These are phyloP conservation scores for Zoanthus solanderi DNA, from an alignment of 92 coral and sea anemone genomes.

Conservation along the genomic window DNA sequence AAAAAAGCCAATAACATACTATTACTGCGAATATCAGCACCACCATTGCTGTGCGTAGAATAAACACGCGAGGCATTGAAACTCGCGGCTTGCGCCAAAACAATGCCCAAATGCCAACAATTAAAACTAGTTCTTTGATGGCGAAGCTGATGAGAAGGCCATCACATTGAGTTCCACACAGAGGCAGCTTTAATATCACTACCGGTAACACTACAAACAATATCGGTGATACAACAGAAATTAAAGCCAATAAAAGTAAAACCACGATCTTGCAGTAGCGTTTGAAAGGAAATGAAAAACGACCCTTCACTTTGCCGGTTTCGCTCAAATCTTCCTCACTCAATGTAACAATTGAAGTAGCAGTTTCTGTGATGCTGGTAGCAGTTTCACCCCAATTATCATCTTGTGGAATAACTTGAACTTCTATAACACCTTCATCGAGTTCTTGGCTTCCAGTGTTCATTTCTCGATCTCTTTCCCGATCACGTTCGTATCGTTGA, in stretches of 20 bases:
- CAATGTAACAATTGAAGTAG: slow-evolving; percentile 93
- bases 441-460: slow-evolving; percentile 86
- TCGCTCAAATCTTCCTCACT: slow-evolving; percentile 96
- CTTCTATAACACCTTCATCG: slow-evolving; percentile 99
- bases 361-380: slow-evolving; percentile 97
- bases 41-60: slow-evolving; percentile 87
- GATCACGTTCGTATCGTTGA: slow-evolving; percentile 73
- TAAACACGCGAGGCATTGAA: slow-evolving; percentile 90
- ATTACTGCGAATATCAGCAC: slow-evolving; percentile 84
- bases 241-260: slow-evolving; percentile 74
- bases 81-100: slow-evolving; percentile 95
- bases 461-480: slow-evolving; percentile 60
- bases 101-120: slow-evolving; percentile 96
- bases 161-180: slow-evolving; percentile 86
- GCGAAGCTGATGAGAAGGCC: slow-evolving; percentile 93
- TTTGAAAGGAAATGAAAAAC: slow-evolving; percentile 73
- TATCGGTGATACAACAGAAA: slow-evolving; percentile 86
- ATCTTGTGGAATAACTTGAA: slow-evolving; percentile 98
- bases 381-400: slow-evolving; percentile 99
- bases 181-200: slow-evolving; percentile 77
- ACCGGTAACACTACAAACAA: slow-evolving; percentile 90
- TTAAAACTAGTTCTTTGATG: slow-evolving; percentile 85
- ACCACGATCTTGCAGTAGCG: slow-evolving; percentile 84
- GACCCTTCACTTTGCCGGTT: slow-evolving; percentile 78
- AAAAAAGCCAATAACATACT: slow-evolving; percentile 95